Evolutionary conservation across 1,140 invertebrate genomes (phyloP).

Genomic region (Apis laboriosa): DNA sequence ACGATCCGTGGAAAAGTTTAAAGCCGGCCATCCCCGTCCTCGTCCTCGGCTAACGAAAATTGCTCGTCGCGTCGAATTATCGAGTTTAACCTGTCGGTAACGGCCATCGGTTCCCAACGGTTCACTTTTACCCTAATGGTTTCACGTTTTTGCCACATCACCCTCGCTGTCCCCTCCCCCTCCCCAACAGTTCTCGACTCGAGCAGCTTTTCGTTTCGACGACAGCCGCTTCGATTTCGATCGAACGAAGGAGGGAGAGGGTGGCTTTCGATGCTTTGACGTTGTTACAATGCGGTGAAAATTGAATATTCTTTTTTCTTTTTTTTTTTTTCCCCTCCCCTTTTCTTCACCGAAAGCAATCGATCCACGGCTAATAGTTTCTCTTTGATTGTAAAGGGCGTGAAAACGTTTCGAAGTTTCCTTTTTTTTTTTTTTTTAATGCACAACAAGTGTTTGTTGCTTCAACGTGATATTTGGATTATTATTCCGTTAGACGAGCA

Average conservation of each 20-base stretch:
- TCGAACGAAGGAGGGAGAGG: background rate
- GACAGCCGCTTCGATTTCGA: background rate
- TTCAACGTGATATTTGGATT: background rate
- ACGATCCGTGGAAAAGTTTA: constrained; percentile 1
- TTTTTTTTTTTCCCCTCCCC: too few relatives aligned
- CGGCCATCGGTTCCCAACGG: background rate
- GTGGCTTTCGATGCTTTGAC: background rate
- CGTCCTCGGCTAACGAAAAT: constrained; percentile 22
- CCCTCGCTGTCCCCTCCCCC: background rate
- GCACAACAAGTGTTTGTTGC: too few relatives aligned
- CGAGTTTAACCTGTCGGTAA: constrained; percentile 28
- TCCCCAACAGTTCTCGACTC: constrained; percentile 2
- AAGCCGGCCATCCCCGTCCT: background rate
- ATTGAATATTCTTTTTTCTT: background rate
- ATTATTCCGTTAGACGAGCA: too few relatives aligned
- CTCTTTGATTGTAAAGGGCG: background rate
- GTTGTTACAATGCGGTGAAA: background rate
- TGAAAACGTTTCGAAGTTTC: background rate
- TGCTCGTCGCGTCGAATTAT: constrained; percentile 46
- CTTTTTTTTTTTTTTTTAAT: background rate
- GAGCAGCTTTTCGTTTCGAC: background rate
- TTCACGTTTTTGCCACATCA: constrained; percentile 13
- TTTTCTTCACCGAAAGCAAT: background rate
- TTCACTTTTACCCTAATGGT: constrained; percentile 40
- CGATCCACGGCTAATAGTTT: background rate